Evolutionary conservation across 2,888 invertebrate genomes (phyloP).

Genomic region (Drosophila macrospina): DNA sequence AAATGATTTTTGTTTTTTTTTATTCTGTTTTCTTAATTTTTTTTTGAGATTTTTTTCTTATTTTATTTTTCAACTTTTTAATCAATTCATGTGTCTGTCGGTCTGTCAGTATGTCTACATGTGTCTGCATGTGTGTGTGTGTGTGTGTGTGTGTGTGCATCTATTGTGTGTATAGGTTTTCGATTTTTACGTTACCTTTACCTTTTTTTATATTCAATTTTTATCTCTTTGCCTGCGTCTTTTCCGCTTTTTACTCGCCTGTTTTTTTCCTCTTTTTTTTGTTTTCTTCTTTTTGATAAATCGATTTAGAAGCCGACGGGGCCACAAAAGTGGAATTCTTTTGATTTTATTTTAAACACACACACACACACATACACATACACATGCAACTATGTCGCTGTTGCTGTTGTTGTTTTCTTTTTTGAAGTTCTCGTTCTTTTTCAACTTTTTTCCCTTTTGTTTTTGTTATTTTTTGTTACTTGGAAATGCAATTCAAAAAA

Average conservation of each 20-base stretch:
- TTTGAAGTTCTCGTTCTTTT: slow-evolving; percentile 27
- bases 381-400: slow-evolving; percentile 31
- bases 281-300: slow-evolving; percentile 79
- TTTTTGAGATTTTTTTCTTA: slow-evolving; percentile 22
- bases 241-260: slow-evolving; percentile 69
- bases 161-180: slow-evolving; percentile 76
- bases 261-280: slow-evolving; percentile 43
- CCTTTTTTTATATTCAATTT: slow-evolving; percentile 77
- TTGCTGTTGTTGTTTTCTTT: slow-evolving; percentile 19
- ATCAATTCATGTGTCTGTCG: slow-evolving; percentile 72
- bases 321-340: slow-evolving; percentile 81
- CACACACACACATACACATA: slow-evolving; percentile 13
- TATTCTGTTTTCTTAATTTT: slow-evolving; percentile 15
- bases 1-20: slow-evolving; percentile 51
- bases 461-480: slow-evolving; percentile 72
- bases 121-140: slow-evolving; percentile 14
- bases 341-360: slow-evolving; percentile 72
- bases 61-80: slow-evolving; percentile 71
- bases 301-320: slow-evolving; percentile 82
- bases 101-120: slow-evolving; percentile 13
- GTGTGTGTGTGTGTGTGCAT: slow-evolving; percentile 64
- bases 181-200: slow-evolving; percentile 78
- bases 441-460: slow-evolving; percentile 34
- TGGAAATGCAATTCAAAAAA: slow-evolving; percentile 78
- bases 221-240: slow-evolving; percentile 80